Evolutionary conservation across 2,888 invertebrate genomes (phyloP).

Genomic region (Xestia sexstrigata): DNA sequence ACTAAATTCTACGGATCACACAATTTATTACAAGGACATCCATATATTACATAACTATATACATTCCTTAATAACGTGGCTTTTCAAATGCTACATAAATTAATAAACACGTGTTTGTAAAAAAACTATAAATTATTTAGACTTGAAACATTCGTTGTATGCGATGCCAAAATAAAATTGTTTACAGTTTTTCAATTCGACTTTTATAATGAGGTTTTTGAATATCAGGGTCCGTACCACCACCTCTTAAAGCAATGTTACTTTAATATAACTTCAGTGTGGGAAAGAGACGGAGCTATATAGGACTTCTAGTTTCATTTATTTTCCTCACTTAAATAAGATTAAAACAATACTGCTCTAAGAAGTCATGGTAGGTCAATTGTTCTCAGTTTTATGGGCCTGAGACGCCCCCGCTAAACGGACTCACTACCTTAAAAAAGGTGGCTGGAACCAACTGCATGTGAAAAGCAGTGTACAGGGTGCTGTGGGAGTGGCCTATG

Average conservation of each 20-base stretch:
- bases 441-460: background rate
- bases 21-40: slow-evolving; percentile 82
- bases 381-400: background rate
- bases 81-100: slow-evolving; percentile 22
- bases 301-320: background rate
- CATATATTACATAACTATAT: slow-evolving; percentile 77
- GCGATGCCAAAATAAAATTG: slow-evolving; percentile 32
- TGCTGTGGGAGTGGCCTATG: background rate
- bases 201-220: background rate
- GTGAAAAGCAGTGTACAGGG: background rate
- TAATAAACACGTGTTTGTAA: background rate
- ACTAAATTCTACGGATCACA: slow-evolving; percentile 84
- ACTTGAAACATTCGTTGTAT: slow-evolving; percentile 61
- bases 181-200: background rate
- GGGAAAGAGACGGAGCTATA: background rate
- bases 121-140: slow-evolving; percentile 3
- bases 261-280: background rate
- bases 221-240: background rate
- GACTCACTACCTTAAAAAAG: background rate
- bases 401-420: background rate
- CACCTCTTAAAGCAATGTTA: background rate
- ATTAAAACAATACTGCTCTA: background rate
- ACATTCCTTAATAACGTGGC: slow-evolving; percentile 67
- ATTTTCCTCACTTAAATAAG: background rate
- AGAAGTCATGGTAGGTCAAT: background rate